Evolutionary conservation across 2,888 invertebrate genomes (phyloP).

Genomic region (Serrognathus titanus): DNA sequence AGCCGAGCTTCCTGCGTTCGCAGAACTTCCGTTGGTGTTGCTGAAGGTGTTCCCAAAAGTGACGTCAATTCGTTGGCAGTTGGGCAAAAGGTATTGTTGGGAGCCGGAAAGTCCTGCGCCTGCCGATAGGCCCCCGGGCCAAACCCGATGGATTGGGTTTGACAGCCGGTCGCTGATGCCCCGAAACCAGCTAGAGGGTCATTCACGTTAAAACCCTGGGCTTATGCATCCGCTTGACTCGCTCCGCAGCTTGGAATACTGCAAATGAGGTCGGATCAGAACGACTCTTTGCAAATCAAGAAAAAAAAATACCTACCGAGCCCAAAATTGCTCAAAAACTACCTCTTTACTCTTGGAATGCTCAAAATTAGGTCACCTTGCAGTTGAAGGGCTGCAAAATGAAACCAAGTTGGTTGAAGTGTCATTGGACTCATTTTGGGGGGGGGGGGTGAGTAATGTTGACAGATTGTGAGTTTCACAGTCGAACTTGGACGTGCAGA

Average conservation of each 20-base stretch:
- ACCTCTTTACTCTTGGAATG: no score
- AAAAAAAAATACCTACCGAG: no score
- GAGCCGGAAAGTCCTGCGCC: constrained; percentile 44
- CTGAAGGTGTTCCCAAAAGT: constrained; percentile 44
- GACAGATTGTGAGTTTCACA: no score
- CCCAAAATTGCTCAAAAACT: no score
- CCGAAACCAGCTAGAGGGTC: constrained; percentile 34
- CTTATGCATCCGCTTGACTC: constrained; percentile 39
- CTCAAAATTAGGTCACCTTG: no score
- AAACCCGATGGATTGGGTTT: constrained; percentile 18
- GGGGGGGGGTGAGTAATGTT: no score
- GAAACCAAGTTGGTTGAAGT: no score
- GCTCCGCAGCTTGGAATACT: constrained; percentile 23
- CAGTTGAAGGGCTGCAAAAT: no score
- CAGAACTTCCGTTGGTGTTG: constrained; percentile 15
- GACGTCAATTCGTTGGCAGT: constrained; percentile 46
- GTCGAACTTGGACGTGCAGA: constrained; percentile 50
- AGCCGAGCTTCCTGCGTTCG: constrained; percentile 6
- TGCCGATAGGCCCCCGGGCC: constrained; percentile 26
- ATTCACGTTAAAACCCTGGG: constrained; percentile 44
- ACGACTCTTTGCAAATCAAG: no score
- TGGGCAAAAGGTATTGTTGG: constrained; percentile 45
- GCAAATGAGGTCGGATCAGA: neutral
- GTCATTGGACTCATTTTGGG: no score
- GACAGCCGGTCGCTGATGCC: constrained; percentile 20